Base-by-base conservation (phyloP, 2,797 vertebrate species). In the Coccyzus lansbergi region DNA sequence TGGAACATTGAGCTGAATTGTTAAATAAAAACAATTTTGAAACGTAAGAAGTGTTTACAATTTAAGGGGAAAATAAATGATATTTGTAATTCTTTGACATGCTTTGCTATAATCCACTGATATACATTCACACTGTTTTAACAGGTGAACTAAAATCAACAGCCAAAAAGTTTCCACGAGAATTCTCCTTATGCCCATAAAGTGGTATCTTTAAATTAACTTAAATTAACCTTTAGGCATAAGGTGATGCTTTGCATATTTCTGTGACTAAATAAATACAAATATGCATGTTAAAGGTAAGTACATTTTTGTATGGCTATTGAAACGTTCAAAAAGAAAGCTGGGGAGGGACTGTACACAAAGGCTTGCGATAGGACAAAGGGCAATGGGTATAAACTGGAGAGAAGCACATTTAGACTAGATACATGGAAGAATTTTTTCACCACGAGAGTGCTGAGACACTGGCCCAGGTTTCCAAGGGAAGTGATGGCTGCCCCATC, bases 21-120 rank as follows among this genome's bases (percentile, higher is more conserved):
- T 71, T 90, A n/a, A 77, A 74, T n/a, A 31, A 65, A 92, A 91
- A 63, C 52, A 4, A 80, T 69, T 89, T 71, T 69, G 70, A 80
- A 91, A 63, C 33, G 58, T 53, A 8, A 42, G 44, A 84, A 76
- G 44, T 19, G 14, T 83, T 83, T 68, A 58, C 24, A 34, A 15
- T 81, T 86, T 55, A 60, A n/a, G n/a, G 2, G 29, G 53, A 18
- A 67, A 46, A 58, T 46, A 34, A 40, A 29, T n/a, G 2, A n/a
- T 33, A 72, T 26, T 72, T 4, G 2, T 65, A 79, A 49, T 40
- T 92, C 72, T 64, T 78, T n/a, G 60, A 51, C 31, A 44, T 44
- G 55, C 7, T 89, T 86, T 60, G 83, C 33, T 86, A 24, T 67
- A 84, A 77, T 17, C 29, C 76, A 79, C 17, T 55, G 55, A 38